phyloP scores from a whole-genome alignment of 2,888 invertebrate species.

The Drosophila trichaetosa region DNA sequence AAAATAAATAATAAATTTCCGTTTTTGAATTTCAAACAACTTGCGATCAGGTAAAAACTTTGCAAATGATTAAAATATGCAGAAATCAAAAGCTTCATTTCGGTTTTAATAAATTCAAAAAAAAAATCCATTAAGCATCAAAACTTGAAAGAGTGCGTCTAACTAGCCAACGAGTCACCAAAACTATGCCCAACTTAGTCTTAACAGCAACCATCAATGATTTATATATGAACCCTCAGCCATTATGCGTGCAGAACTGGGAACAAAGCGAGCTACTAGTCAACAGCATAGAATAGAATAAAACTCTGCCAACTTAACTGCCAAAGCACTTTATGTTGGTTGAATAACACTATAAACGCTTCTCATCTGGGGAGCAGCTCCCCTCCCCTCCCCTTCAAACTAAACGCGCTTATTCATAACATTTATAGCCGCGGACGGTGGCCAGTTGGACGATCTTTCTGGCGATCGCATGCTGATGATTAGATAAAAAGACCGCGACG shows the following conservation, averaged over 20 bases:
- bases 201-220: conserved; percentile 11
- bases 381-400: conserved; percentile 30
- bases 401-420: conserved; percentile 73
- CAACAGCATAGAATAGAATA: conserved; percentile 23
- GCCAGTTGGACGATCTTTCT: conserved; percentile 2
- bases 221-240: conserved; percentile 37
- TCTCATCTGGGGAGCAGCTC: conserved; percentile 35
- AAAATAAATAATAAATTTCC: neutral
- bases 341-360: conserved; percentile 76
- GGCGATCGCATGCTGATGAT: conserved; percentile 68
- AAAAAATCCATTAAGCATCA: conserved; percentile 8
- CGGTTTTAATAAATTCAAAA: neutral
- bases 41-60: neutral
- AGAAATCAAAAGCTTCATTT: neutral
- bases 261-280: conserved; percentile 26
- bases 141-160: conserved; percentile 30
- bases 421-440: conserved; percentile 47
- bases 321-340: conserved; percentile 49
- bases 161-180: conserved; percentile 16
- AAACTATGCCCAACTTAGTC: conserved; percentile 9
- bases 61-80: neutral
- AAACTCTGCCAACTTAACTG: conserved; percentile 64
- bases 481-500: conserved; percentile 75
- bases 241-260: conserved; percentile 26
- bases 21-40: neutral